Evolutionary conservation across 2,888 invertebrate genomes (phyloP).

Genomic region (Caenorhabditis sp.): DNA sequence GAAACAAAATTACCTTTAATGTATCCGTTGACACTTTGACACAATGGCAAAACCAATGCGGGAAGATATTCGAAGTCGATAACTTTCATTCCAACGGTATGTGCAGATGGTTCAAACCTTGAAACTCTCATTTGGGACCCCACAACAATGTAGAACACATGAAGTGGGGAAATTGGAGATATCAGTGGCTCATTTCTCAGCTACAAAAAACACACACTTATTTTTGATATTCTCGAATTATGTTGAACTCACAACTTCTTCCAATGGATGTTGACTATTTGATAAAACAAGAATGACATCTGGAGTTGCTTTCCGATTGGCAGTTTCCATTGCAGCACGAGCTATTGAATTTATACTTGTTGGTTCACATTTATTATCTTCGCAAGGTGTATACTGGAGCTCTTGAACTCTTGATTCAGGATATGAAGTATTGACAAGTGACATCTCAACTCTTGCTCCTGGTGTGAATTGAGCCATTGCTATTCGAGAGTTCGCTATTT

Average conservation of each 20-base stretch:
- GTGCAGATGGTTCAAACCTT: conserved; percentile 55
- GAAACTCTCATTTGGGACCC: conserved; percentile 31
- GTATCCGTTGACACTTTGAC: conserved; percentile 59
- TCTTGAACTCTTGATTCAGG: conserved; percentile 27
- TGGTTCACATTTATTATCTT: conserved; percentile 22
- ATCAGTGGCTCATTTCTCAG: conserved; percentile 55
- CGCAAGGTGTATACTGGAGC: conserved; percentile 25
- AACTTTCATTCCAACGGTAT: conserved; percentile 55
- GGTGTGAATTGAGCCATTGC: conserved; percentile 66
- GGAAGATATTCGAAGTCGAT: conserved; percentile 56
- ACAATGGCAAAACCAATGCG: conserved; percentile 58
- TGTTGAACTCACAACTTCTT: conserved; percentile 51
- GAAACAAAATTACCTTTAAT: conserved; percentile 32
- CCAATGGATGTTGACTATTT: conserved; percentile 52
- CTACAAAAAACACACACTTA: conserved; percentile 17
- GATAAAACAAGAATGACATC: conserved; percentile 64
- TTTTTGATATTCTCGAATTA: background rate
- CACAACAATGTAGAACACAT: conserved; percentile 63
- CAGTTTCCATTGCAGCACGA: conserved; percentile 31
- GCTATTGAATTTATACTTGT: conserved; percentile 51
- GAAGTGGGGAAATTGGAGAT: conserved; percentile 65
- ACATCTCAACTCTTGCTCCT: conserved; percentile 49
- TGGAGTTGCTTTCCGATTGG: conserved; percentile 57
- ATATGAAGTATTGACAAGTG: conserved; percentile 20
- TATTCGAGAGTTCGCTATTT: conserved; percentile 32